Percentiles rank a stretch among this genome's conserved stretches.
Evolutionary conservation across 1,140 invertebrate genomes (phyloP).

Genomic region (Mercenaria mercenaria): DNA sequence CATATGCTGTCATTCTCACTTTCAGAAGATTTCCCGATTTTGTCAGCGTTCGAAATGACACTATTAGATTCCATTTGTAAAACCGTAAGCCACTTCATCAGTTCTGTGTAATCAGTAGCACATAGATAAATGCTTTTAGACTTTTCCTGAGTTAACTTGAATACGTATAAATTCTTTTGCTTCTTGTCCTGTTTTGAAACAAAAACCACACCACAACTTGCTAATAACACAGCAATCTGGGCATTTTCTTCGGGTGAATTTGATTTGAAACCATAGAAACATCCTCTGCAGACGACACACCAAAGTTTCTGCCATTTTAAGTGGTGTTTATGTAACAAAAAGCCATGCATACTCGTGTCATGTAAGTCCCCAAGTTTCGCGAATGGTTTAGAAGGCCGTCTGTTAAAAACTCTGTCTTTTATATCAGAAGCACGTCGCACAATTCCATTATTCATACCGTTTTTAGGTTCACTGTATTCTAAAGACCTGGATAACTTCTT

Average conservation of each 20-base stretch:
- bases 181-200: slow-evolving; percentile 70
- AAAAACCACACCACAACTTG: slow-evolving; percentile 72
- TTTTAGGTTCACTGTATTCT: slow-evolving; percentile 67
- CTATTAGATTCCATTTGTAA: slow-evolving; percentile 77
- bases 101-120: slow-evolving; percentile 71
- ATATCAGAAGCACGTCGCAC: slow-evolving; percentile 75
- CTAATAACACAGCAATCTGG: slow-evolving; percentile 67
- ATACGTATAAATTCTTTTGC: slow-evolving; percentile 73
- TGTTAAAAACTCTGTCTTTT: slow-evolving; percentile 75
- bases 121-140: slow-evolving; percentile 75
- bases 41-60: slow-evolving; percentile 69
- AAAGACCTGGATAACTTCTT: slow-evolving; percentile 67
- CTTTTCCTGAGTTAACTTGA: slow-evolving; percentile 76
- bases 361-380: slow-evolving; percentile 69
- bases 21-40: slow-evolving; percentile 57
- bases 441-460: slow-evolving; percentile 67
- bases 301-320: slow-evolving; percentile 77
- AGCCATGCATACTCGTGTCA: slow-evolving; percentile 71
- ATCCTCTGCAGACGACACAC: slow-evolving; percentile 76
- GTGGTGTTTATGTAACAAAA: slow-evolving; percentile 72
- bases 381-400: slow-evolving; percentile 47
- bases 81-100: slow-evolving; percentile 75
- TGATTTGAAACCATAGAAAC: slow-evolving; percentile 78
- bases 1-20: slow-evolving; percentile 65
- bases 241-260: slow-evolving; percentile 70